Evolutionary conservation across 2,797 vertebrate species (phyloP).

Genomic region (Mycteria americana): DNA sequence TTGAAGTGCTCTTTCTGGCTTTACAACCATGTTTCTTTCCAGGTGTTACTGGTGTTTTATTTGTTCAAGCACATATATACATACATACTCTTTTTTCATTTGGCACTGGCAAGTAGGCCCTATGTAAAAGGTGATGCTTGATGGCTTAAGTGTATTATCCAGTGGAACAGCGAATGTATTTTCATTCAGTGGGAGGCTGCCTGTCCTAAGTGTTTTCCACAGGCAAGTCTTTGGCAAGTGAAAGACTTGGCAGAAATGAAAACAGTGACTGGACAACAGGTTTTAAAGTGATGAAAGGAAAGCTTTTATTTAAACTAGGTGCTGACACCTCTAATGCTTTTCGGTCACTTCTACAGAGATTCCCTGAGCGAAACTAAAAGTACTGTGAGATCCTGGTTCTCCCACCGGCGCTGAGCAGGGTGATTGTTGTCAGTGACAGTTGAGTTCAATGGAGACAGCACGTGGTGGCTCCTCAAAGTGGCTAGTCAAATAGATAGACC

Average conservation of each 20-base stretch:
- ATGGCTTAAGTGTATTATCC: not conserved
- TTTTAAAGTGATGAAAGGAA: constrained; percentile 5
- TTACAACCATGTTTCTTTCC: not conserved
- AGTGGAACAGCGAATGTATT: not conserved
- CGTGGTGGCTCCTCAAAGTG: not conserved
- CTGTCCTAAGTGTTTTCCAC: not conserved
- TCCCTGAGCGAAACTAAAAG: constrained; percentile 15
- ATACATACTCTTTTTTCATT: not conserved
- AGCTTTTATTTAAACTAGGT: constrained; percentile 22
- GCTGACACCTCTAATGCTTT: constrained; percentile 24
- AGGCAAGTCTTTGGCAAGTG: not conserved
- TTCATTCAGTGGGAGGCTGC: not conserved
- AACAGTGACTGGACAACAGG: not conserved
- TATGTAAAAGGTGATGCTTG: not conserved
- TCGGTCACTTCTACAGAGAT: constrained; percentile 16
- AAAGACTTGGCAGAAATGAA: constrained; percentile 29
- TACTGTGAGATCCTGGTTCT: not conserved
- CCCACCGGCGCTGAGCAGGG: not conserved
- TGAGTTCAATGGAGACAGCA: not conserved
- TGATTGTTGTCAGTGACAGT: not conserved
- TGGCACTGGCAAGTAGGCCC: not conserved
- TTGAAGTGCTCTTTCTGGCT: not conserved
- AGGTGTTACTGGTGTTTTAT: not conserved
- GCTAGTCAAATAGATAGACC: not conserved
- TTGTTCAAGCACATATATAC: not conserved